Base-by-base conservation (phyloP, 2,888 invertebrate species). In the Cheilosia impressa region DNA sequence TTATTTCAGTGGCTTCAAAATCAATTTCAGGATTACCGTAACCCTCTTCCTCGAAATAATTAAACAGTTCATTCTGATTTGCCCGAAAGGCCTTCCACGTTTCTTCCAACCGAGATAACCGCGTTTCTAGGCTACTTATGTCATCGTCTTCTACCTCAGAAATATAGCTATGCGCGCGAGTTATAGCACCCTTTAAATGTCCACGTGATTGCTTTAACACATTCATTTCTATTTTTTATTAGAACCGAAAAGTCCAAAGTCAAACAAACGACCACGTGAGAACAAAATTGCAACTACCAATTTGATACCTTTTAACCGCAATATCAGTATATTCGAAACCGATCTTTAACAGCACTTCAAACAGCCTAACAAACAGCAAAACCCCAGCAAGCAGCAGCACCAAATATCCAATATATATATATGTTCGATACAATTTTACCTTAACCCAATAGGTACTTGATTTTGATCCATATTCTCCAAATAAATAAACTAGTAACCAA, bases 21-120 rank as follows among this genome's bases (percentile, higher is more conserved):
- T 57, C 31, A 34, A 13, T 38, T 50, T 72, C 71, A 13, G 53
- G 62, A n/a, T 72, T 24, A 19, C 24, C 62, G 19, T 41, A 72
- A 4, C 55, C 73, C n/a, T n/a, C n/a, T n/a, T n/a, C n/a, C 2
- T 22, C 60, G 24, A 43, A 43, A 43, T 60, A 60, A 15, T 60
- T 22, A 43, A 60, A 57, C 2, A 57, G 2, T n/a, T 43, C 38
- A 9, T 45, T 62, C 27, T 45, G 43, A 47, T 62, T 73, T 13
- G 15, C 19, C 22, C 31, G 45, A 45, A 73, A 43, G 1, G 5
- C 62, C 31, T 43, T 53, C 53, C 27, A 31, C 41, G 22, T 17
- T 43, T 60, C 43, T 13, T 43, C 43, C n/a, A 60, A 60, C 7
- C 60, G 60, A 9, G 13, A 43, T 60, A 57, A 58, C 5, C 58